Evolutionary conservation across 1,140 invertebrate genomes (phyloP), one percentile per base, ranked within the genome.

Genomic region (Nasonia giraulti): DNA sequence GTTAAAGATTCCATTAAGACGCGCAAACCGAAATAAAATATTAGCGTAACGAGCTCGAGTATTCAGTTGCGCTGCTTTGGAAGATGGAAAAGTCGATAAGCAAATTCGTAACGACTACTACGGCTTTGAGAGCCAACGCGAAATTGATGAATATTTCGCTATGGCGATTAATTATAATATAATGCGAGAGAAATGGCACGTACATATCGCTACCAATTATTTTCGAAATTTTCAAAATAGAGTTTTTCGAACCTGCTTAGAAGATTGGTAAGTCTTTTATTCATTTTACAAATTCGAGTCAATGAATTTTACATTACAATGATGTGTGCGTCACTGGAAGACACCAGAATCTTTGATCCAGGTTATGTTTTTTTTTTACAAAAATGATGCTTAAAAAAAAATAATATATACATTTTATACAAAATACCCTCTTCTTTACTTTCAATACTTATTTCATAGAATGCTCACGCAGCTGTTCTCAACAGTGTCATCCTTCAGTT

Each of bases 321-420:
- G 69, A 81, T 73, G 20, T 2, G 31, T 33, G 44, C 69, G 69
- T 81, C 69, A 74, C 10, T 73, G 44, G 40, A 73, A 81, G 40
- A 81, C 44, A 47, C 11, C 12, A 33, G 27, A 31, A 44, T 55
- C n/a, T 50, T 81, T 82, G 62, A 55, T 82, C 27, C 6, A 74
- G 27, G 40, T 50, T 80, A 81, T 47, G 40, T 33, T 62, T 27
- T 73, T 37, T 23, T 71, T 12, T 27, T 68, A 37, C 4, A 76
- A 44, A 75, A 75, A 44, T 40, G 33, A 10, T 37, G 2, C 37
- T 37, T 33, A n/a, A 17, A 44, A 66, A 82, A 40, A 44, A 50
- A 83, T 77, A 69, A 83, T 77, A 77, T 83, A 78, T 62, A 83
- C 37, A 69, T 17, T 44, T 6, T 77, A 37, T 66, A 79, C 23